phyloP scores from a whole-genome alignment of 2,888 invertebrate genomes.

The Ophioninae sp. region DNA sequence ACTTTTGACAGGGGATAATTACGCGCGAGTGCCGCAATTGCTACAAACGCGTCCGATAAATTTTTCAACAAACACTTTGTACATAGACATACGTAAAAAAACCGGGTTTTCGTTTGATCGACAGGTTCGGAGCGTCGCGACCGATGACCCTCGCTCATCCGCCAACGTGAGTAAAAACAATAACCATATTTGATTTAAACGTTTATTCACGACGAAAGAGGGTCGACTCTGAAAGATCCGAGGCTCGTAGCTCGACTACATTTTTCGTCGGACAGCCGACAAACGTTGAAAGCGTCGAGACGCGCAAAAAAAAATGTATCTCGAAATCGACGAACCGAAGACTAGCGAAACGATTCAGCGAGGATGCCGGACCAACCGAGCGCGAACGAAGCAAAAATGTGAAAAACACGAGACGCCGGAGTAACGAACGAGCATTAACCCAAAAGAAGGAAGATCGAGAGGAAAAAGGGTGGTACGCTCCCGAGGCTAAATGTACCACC shows the following conservation, averaged over 20 bases:
- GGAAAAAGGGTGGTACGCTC: slow-evolving; percentile 10
- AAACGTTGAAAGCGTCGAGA: not conserved
- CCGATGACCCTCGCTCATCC: not conserved
- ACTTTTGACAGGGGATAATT: slow-evolving; percentile 17
- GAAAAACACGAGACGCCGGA: slow-evolving; percentile 19
- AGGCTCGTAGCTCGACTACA: no score
- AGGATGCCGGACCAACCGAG: slow-evolving; percentile 17
- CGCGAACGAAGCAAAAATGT: slow-evolving; percentile 22
- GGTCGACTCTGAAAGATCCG: no score
- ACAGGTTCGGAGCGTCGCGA: not conserved
- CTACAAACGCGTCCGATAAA: not conserved
- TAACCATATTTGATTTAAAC: not conserved
- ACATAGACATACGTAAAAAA: no score
- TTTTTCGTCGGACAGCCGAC: no score
- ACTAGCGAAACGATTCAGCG: slow-evolving; percentile 2
- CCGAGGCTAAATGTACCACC: slow-evolving; percentile 56
- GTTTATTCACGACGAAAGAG: no score
- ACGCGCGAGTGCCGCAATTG: not conserved
- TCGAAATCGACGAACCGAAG: not conserved
- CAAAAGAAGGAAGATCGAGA: slow-evolving; percentile 26
- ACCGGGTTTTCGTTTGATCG: slow-evolving; percentile 1
- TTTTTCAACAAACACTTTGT: not conserved
- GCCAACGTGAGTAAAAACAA: slow-evolving; percentile 6
- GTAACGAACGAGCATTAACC: slow-evolving; percentile 42
- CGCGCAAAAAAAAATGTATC: not conserved